A percentile compares a stretch with the other conserved stretches of the same genome.
phyloP scores from a whole-genome alignment of 1,140 invertebrate genomes.

The Aphis gossypii region DNA sequence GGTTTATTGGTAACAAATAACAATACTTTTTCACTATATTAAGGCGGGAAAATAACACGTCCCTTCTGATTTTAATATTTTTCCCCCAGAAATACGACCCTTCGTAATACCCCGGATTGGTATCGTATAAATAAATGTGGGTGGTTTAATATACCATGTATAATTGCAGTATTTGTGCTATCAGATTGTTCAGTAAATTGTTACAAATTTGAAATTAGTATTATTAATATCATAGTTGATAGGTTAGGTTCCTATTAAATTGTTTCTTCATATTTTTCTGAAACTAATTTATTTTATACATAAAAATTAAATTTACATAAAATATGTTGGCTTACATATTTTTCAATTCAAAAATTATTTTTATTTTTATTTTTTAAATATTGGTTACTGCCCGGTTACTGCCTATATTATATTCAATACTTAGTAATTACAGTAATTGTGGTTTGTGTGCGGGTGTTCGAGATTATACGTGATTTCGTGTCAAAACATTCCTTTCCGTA shows the following conservation, averaged over 20 bases:
- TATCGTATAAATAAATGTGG: constrained; percentile 19
- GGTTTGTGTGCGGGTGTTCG: constrained; percentile 25
- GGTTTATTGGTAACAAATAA: constrained; percentile 27
- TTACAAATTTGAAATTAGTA: background rate
- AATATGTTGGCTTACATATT: background rate
- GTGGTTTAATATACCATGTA: background rate
- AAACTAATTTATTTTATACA: background rate
- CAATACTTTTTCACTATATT: constrained; percentile 13
- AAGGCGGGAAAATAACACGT: constrained; percentile 38
- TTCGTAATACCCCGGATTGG: background rate
- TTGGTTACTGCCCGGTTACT: background rate
- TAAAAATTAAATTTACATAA: background rate
- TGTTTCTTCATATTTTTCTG: background rate
- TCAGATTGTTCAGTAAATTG: background rate
- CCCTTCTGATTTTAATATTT: constrained; percentile 24
- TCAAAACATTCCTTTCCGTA: constrained; percentile 52
- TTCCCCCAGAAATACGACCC: constrained; percentile 33
- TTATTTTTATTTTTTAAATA: background rate
- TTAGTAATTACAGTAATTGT: background rate
- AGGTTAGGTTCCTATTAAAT: background rate
- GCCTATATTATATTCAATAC: background rate
- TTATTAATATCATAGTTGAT: background rate
- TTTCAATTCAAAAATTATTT: background rate
- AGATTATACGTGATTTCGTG: constrained; percentile 56
- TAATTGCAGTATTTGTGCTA: background rate